Evolutionary conservation across 2,888 invertebrate genomes (phyloP), one percentile per base, ranked within the genome.

Genomic region (Antheraea yamamai): DNA sequence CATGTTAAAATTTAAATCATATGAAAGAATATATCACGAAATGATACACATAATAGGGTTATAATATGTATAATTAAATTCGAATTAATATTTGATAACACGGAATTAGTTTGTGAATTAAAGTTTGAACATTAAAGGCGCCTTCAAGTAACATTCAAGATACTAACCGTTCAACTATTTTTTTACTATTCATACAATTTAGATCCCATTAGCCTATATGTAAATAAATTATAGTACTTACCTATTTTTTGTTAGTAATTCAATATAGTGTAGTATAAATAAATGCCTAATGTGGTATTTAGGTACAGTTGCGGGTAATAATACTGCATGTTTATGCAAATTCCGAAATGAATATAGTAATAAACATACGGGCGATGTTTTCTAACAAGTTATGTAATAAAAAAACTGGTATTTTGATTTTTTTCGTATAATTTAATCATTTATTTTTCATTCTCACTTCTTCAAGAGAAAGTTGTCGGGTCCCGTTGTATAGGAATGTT

Each of bases 361-460:
- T 26, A 66, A 39, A 70, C 39, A 70, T 70, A 20, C 70, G n/a
- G 39, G 70, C 39, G 70, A 39, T 70, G 70, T 70, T 70, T 70
- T 35, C 39, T 35, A 70, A 70, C 20, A 20, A n/a, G 35, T 70
- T 70, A 68, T 68, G 39, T 68, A 68, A 70, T 47, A n/a, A 70
- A 39, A 20, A 70, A 39, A 70, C 70, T 20, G 39, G 70, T 70
- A 70, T 70, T 70, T 70, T 70, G 39, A 47, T 30, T 35, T 68
- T n/a, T 39, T 8, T 55, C 7, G 35, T 39, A 35, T 30, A 55
- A 26, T 35, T 73, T 47, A 75, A 72, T 26, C 47, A 47, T 47
- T 72, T 72, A 23, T 64, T 75, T 52, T 52, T 64, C 64, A 39
- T 23, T 72, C 23, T 75, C 58, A 68, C 74, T 52, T 51, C 12